Base-by-base conservation (phyloP, 2,888 invertebrate species). In the Psylliodes chrysocephalus region DNA sequence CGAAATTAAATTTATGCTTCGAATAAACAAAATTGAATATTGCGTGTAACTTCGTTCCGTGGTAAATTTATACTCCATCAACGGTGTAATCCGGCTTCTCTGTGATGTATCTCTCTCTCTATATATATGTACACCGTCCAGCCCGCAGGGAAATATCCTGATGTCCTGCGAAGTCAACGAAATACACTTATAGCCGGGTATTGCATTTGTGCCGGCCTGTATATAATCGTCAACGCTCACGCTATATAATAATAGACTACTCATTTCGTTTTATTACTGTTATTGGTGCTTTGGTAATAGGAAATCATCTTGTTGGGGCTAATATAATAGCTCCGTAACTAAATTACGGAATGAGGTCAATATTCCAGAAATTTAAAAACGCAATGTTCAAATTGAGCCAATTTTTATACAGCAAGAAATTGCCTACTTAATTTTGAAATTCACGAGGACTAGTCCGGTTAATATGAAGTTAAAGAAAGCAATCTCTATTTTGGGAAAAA, bases 81-180 rank as follows among this genome's bases (percentile, higher is more conserved):
- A 61, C 63, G 68, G 60, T 46, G 64, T 62, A 66, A 57, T 67
- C 56, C 52, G 57, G 35, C 35, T 59, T 40, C 7, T 14, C 57
- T 18, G 42, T 8, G 2, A 18, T 14, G 25, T 46, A 44, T 44
- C 8, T 40, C 6, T n/a, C n/a, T n/a, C n/a, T 17, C 10, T 40
- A 12, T 12, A 44, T 33, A 10, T 40, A 47, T 47, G 42, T 59
- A 59, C 53, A 64, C 60, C 46, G 62, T 54, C 57, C 57, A 52
- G 62, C 65, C 72, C 78, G 76, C 61, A 63, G 66, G 79, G 78
- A 78, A 79, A 78, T 78, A 78, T 77, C 77, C 77, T 74, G 76
- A 78, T 77, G 78, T 79, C 78, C 79, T 74, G 76, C 75, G 71
- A 74, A 77, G 75, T 70, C 74, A 73, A 71, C 69, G 75, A 76